phyloP scores from a whole-genome alignment of 2,113 vertebrate genomes.

The Sakesphorus luctuosus region DNA sequence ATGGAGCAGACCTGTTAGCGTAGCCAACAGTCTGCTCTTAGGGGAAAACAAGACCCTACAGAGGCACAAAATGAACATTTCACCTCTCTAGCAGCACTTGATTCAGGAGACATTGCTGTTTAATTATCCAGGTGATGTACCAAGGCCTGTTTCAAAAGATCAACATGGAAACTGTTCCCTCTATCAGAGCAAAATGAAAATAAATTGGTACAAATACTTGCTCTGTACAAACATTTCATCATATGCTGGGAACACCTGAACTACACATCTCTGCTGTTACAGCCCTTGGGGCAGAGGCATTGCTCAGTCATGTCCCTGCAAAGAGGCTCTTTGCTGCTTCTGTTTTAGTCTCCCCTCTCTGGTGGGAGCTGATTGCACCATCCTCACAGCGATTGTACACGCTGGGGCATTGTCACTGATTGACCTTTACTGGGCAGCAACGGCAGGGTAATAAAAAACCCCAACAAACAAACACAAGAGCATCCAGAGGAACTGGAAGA shows the following conservation, averaged over 20 bases:
- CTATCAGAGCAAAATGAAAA: neutral
- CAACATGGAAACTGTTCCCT: neutral
- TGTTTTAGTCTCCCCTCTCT: neutral
- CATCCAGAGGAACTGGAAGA: neutral
- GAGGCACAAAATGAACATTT: neutral
- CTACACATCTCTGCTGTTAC: neutral
- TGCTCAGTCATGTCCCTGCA: neutral
- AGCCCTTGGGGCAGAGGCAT: neutral
- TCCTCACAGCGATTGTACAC: neutral
- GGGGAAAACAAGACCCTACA: neutral
- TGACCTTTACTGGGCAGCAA: neutral
- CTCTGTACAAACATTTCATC: neutral
- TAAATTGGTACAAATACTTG: neutral
- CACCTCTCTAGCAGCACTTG: conserved; percentile 8
- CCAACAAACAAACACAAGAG: neutral
- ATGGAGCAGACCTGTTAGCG: neutral
- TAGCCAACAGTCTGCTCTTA: neutral
- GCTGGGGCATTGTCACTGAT: neutral
- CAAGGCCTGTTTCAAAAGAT: neutral
- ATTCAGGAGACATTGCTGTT: conserved; percentile 4
- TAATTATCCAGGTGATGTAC: neutral
- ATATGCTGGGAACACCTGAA: neutral
- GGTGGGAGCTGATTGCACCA: neutral
- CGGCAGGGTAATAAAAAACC: neutral
- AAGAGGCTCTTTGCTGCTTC: neutral